These are phyloP conservation scores for Mesitornis unicolor DNA, from an alignment of 2,113 vertebrate genomes.

Conservation along the genomic window DNA sequence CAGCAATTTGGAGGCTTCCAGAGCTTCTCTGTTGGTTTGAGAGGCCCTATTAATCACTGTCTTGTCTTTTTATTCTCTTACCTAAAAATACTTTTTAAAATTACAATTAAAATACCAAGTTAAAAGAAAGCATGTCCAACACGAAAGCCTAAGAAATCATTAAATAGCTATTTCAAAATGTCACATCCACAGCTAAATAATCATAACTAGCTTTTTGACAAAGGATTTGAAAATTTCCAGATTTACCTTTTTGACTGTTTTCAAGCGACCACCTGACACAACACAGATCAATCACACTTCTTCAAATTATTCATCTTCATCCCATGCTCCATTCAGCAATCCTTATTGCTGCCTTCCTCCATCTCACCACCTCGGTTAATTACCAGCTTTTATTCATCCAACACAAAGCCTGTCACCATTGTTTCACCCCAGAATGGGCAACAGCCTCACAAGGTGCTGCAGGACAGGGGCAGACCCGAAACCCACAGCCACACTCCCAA, in stretches of 20 bases:
- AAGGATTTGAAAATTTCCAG: neutral
- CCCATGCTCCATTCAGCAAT: neutral
- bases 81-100: neutral
- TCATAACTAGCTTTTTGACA: neutral
- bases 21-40: neutral
- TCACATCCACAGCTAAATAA: neutral
- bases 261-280: conserved; percentile 3
- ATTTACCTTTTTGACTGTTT: conserved; percentile 14
- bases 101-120: neutral
- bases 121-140: neutral
- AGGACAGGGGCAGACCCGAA: neutral
- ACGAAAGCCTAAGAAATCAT: neutral
- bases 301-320: neutral
- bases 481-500: neutral
- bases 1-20: neutral
- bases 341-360: neutral
- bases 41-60: neutral
- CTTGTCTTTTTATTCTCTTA: neutral
- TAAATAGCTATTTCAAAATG: neutral
- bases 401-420: neutral
- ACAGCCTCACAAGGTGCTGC: neutral
- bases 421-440: neutral
- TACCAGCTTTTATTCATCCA: neutral
- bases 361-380: conserved; percentile 16
- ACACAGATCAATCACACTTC: neutral